Percentiles rank a stretch among this genome's conserved stretches.
Evolutionary conservation across 2,797 vertebrate genomes (phyloP).

Genomic region (Liparis tanakae): DNA sequence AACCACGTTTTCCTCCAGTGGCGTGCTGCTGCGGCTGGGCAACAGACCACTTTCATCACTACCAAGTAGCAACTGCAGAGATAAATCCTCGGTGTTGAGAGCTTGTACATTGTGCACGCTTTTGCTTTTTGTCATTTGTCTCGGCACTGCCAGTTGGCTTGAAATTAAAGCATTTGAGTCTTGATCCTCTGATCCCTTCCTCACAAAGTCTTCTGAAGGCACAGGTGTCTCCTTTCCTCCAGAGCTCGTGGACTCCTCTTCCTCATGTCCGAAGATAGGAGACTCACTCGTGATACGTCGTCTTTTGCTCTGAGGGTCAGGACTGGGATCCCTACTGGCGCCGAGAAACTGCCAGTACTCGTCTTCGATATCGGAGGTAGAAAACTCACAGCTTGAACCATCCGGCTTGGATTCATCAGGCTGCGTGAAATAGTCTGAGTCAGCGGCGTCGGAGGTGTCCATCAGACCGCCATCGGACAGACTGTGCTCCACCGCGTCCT

Average conservation of each 20-base stretch:
- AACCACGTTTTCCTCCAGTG: constrained; percentile 24
- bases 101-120: constrained; percentile 64
- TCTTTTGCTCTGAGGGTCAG: constrained; percentile 56
- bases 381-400: constrained; percentile 80
- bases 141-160: constrained; percentile 4
- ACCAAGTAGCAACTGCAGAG: constrained; percentile 16
- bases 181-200: constrained; percentile 39
- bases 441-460: constrained; percentile 70
- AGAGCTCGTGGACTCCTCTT: constrained; percentile 46
- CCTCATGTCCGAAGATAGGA: constrained; percentile 13
- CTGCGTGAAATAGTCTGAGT: constrained; percentile 84
- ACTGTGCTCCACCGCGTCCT: constrained; percentile 34
- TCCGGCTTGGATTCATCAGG: constrained; percentile 79
- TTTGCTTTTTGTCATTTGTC: constrained; percentile 65
- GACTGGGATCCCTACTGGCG: constrained; percentile 62
- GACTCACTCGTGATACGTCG: constrained; percentile 29
- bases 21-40: constrained; percentile 22
- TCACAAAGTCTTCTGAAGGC: constrained; percentile 45
- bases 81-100: constrained; percentile 39
- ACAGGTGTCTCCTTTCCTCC: constrained; percentile 50
- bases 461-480: constrained; percentile 42
- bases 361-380: constrained; percentile 81
- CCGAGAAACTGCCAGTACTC: constrained; percentile 71
- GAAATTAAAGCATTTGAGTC: constrained; percentile 27
- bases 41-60: constrained; percentile 26